Evolutionary conservation across 2,113 vertebrate genomes (phyloP).

Genomic region (Sturnus vulgaris): DNA sequence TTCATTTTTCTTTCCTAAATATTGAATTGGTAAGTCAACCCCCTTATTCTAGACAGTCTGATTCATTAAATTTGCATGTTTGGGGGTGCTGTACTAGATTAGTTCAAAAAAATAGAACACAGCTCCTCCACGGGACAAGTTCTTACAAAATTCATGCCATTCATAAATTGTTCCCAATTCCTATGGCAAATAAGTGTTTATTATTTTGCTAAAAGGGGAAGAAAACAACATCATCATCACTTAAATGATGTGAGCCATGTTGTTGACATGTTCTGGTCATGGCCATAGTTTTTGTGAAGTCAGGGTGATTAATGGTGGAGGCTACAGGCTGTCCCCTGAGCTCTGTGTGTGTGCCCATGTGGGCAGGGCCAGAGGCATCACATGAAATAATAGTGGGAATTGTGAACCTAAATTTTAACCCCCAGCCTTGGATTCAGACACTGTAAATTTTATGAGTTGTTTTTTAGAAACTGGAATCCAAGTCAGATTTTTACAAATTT

Average conservation of each 20-base stretch:
- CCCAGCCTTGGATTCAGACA: background rate
- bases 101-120: background rate
- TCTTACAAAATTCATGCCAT: background rate
- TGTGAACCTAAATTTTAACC: background rate
- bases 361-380: background rate
- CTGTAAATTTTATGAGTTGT: background rate
- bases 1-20: background rate
- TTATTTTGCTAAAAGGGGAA: constrained; percentile 4
- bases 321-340: background rate
- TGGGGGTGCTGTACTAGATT: background rate
- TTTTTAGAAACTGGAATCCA: background rate
- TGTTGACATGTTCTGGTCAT: background rate
- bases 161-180: background rate
- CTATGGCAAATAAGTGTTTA: background rate
- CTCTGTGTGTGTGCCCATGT: background rate
- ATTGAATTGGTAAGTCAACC: background rate
- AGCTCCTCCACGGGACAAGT: background rate
- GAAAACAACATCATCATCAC: background rate
- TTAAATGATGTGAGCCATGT: background rate
- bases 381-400: rapidly evolving
- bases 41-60: background rate
- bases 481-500: background rate
- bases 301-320: background rate
- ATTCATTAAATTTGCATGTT: background rate
- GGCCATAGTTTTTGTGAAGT: background rate